Evolutionary conservation across 2,113 vertebrate species (phyloP).

Genomic region (Apodemus sylvaticus): DNA sequence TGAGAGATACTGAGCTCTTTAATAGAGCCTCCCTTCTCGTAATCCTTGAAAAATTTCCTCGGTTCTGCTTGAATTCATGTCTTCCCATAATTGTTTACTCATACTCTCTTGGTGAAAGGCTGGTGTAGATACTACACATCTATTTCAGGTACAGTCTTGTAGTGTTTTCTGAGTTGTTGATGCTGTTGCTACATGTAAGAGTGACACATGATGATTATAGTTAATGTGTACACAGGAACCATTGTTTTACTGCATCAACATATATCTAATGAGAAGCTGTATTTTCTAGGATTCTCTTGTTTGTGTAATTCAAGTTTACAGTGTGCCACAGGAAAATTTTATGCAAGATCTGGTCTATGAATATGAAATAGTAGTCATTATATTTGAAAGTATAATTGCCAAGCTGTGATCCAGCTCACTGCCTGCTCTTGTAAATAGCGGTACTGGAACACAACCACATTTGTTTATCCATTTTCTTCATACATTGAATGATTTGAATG

Average conservation of each 20-base stretch:
- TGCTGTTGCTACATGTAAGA: not conserved
- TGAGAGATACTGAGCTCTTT: not conserved
- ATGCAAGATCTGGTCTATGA: not conserved
- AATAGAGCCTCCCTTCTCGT: not conserved
- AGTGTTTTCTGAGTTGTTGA: not conserved
- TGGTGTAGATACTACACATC: not conserved
- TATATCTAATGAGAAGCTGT: not conserved
- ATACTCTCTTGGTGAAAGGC: not conserved
- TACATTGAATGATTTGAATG: not conserved
- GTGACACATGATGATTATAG: not conserved
- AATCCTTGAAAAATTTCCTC: not conserved
- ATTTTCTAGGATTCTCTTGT: slow-evolving; percentile 42
- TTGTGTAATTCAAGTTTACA: not conserved
- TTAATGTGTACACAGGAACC: not conserved
- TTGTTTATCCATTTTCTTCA: not conserved
- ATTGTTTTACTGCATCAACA: not conserved
- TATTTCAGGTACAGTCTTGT: not conserved
- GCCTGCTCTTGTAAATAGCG: not conserved
- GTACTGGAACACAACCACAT: not conserved
- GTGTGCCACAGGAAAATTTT: not conserved
- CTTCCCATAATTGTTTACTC: not conserved
- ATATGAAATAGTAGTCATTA: not conserved
- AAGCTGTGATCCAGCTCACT: not conserved
- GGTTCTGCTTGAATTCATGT: not conserved
- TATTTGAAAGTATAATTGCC: not conserved